Conservation (phyloP, 2,888 invertebrate genomes). For the Brachyptera risi region DNA sequence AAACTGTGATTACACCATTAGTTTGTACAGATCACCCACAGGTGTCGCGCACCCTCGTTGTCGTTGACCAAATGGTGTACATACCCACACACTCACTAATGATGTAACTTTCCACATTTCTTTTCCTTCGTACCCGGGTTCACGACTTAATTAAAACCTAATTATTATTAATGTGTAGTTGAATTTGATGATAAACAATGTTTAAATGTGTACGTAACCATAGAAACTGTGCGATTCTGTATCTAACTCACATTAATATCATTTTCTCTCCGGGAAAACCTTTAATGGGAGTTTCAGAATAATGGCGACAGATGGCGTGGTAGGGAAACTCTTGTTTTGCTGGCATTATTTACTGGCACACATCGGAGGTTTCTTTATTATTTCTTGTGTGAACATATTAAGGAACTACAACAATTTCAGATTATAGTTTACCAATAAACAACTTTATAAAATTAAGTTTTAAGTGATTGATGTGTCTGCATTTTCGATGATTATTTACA, state of each 20-base stretch:
- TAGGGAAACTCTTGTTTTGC: background rate
- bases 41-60: background rate
- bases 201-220: background rate
- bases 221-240: background rate
- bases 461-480: too few species aligned
- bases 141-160: conserved; percentile 13
- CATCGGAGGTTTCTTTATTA: background rate
- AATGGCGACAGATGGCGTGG: conserved; percentile 1
- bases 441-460: too few species aligned
- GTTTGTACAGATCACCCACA: conserved; percentile 11
- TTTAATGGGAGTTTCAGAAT: background rate
- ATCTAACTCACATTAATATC: background rate
- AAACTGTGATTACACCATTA: conserved; percentile 19
- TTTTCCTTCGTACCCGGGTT: background rate
- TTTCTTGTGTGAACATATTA: background rate
- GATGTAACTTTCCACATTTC: conserved; percentile 16
- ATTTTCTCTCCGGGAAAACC: background rate
- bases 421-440: background rate
- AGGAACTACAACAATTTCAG: background rate
- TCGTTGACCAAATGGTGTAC: background rate
- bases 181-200: conserved; percentile 1
- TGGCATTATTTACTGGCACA: conserved; percentile 1
- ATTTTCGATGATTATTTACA: too few species aligned
- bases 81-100: conserved; percentile 2
- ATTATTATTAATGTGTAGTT: conserved; percentile 11